Conservation (phyloP, 1,140 invertebrate genomes). For the Ceratina australensis region DNA sequence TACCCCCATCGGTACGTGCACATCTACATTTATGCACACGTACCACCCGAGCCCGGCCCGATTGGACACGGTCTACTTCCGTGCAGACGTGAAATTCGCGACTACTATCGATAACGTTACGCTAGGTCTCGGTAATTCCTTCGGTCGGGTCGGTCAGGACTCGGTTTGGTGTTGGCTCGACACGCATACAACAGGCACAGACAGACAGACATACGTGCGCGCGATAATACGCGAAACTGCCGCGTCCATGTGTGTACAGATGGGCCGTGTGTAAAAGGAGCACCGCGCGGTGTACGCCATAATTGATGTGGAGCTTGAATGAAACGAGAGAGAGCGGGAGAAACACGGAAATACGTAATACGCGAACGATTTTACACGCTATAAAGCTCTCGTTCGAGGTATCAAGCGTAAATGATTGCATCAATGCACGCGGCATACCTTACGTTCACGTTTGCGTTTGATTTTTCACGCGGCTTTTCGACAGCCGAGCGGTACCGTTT, state of each 20-base stretch:
- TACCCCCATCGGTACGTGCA: neutral
- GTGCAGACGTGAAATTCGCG: neutral
- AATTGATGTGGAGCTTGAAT: slow-evolving; percentile 7
- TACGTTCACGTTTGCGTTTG: neutral
- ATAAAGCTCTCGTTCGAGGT: slow-evolving; percentile 45
- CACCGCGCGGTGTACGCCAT: slow-evolving; percentile 46
- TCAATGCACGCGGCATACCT: slow-evolving; percentile 59
- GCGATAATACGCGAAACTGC: slow-evolving; percentile 10
- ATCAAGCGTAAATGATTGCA: slow-evolving; percentile 60
- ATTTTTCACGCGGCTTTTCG: neutral
- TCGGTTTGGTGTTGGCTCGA: neutral
- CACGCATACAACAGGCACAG: neutral
- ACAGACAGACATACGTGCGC: neutral
- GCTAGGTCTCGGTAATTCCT: neutral
- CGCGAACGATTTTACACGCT: slow-evolving; percentile 5
- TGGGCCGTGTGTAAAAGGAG: slow-evolving; percentile 35
- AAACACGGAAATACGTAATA: neutral
- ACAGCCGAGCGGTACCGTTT: no score
- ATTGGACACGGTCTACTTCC: neutral
- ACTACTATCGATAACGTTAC: neutral
- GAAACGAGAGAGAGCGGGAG: neutral
- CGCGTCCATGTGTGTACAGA: neutral
- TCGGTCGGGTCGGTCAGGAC: neutral
- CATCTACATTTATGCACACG: neutral
- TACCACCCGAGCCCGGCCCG: neutral